phyloP scores from a whole-genome alignment of 2,797 vertebrate genomes.

The Meriones psammophilus region DNA sequence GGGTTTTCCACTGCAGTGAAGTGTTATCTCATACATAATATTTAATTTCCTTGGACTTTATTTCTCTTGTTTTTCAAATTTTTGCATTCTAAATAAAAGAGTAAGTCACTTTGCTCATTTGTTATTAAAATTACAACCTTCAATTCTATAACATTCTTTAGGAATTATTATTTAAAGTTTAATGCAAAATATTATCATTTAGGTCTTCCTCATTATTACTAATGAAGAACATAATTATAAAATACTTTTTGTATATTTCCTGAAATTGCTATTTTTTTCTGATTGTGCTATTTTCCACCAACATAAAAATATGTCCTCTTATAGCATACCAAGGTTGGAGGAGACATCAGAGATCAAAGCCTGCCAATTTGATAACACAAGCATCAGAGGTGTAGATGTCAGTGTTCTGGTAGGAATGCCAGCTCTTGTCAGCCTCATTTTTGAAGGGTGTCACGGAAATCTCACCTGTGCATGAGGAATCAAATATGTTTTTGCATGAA shows the following conservation, averaged over 20 bases:
- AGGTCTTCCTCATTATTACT: neutral
- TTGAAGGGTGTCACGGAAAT: neutral
- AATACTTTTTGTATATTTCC: neutral
- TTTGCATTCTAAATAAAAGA: slow-evolving; percentile 55
- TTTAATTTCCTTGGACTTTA: slow-evolving; percentile 68
- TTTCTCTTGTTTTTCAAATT: slow-evolving; percentile 62
- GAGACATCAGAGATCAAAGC: neutral
- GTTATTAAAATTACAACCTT: neutral
- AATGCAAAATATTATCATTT: neutral
- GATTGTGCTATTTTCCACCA: neutral
- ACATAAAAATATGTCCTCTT: neutral
- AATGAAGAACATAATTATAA: neutral
- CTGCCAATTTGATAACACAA: neutral
- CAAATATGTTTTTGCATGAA: slow-evolving; percentile 24
- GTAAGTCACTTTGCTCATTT: neutral
- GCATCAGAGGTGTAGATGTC: neutral
- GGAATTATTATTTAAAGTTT: slow-evolving; percentile 18
- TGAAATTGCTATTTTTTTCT: neutral
- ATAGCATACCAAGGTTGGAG: neutral
- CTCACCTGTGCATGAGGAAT: slow-evolving; percentile 10
- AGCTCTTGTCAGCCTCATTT: slow-evolving; percentile 7
- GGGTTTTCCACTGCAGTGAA: slow-evolving; percentile 68
- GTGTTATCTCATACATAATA: slow-evolving; percentile 53
- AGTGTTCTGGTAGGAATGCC: neutral
- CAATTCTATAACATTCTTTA: neutral